Percentiles rank a stretch among this genome's conserved stretches.
Conservation (phyloP, 2,113 vertebrate species). For the Albula goreensis region DNA sequence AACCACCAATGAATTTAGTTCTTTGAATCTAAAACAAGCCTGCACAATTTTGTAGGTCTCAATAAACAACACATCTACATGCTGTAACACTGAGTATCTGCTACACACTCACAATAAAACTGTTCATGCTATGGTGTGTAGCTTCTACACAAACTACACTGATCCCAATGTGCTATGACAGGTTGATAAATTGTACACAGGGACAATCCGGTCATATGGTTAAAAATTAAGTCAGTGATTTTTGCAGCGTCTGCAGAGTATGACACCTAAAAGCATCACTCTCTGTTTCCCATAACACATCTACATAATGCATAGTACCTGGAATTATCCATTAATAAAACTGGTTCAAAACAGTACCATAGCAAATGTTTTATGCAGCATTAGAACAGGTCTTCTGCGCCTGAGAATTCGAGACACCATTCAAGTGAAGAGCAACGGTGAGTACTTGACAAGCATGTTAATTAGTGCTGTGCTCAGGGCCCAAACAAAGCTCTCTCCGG, state of each 20-base stretch:
- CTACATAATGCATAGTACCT: background rate
- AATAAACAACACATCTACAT: background rate
- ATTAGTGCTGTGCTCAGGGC: constrained; percentile 7
- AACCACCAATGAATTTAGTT: background rate
- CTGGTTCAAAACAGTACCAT: background rate
- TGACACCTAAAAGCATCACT: background rate
- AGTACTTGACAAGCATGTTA: constrained; percentile 20
- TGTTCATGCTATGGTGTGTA: background rate
- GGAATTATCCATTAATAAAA: background rate
- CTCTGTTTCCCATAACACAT: background rate
- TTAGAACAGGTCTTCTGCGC: background rate
- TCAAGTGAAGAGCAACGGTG: constrained; percentile 2
- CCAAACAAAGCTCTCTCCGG: background rate
- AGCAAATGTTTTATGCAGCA: background rate
- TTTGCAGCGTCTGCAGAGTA: background rate
- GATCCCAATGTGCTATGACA: background rate
- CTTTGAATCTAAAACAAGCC: too few species aligned
- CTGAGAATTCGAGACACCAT: background rate
- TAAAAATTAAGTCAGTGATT: background rate
- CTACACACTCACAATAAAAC: background rate
- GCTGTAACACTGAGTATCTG: background rate
- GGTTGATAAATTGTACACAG: background rate
- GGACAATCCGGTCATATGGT: background rate
- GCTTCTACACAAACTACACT: background rate
- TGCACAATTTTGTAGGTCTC: background rate